Evolutionary conservation across 1,140 invertebrate genomes (phyloP), one percentile per base, ranked within the genome.

Genomic region (Bombus breviceps): DNA sequence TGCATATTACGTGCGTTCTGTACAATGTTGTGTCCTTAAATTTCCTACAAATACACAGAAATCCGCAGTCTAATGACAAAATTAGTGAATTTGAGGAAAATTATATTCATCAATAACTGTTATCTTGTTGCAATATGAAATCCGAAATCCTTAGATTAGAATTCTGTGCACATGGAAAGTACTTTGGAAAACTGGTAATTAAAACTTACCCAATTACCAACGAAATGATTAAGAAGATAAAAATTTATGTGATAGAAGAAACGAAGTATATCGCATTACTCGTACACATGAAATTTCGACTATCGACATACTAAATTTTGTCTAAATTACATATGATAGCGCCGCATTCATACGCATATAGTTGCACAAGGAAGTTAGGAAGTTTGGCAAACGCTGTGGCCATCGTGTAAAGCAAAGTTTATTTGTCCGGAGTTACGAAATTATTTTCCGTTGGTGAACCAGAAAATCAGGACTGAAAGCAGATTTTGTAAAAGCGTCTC

Each of bases 341-440:
- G 37, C 28, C 37, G 39, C 18, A 25, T 41, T 59, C 15, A 5
- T n/a, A 22, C 15, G 57, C 15, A 3, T 77, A 62, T 39, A n/a
- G 73, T 59, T 77, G 32, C 22, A 18, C 13, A 2, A 28, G 5
- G 62, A 57, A 78, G 75, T 43, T 78, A 41, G 53, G 18, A 78
- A 66, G 13, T 62, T 62, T 37, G n/a, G 25, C 6, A 43, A 62
- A 77, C 25, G 37, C 9, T 78, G 37, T 43, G n/a, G 28, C 37
- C 37, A 78, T 41, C 57, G 25, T 9, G 28, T 0, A 62, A 41
- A 37, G 13, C 62, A 64, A 76, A 59, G 74, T 66, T 64, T 41
- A 78, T 78, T 78, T 34, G 37, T 78, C 41, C 75, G 39, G 4
- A 64, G 59, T 77, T 77, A 32, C 57, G 75, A 64, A 78, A 78